Percentiles rank a stretch among this genome's conserved stretches.
Evolutionary conservation across 2,888 invertebrate species (phyloP).

Genomic region (Galerucella nymphaeae): DNA sequence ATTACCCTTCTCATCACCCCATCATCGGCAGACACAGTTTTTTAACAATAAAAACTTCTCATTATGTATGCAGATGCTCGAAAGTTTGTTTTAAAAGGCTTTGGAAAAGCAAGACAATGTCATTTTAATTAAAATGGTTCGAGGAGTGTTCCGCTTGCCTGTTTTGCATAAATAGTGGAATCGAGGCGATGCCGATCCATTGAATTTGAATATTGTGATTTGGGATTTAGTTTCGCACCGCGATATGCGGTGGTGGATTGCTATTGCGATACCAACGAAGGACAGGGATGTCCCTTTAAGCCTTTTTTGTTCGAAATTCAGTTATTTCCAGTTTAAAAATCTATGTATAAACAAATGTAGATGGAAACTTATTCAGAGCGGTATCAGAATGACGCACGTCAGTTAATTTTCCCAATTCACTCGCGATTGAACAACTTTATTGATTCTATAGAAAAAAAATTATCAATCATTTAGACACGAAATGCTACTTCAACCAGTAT

Average conservation of each 20-base stretch:
- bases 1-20: constrained; percentile 31
- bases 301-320: background rate
- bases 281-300: background rate
- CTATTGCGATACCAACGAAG: background rate
- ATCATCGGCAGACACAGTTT: constrained; percentile 30
- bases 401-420: too few relatives aligned
- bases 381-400: too few relatives aligned
- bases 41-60: constrained; percentile 37
- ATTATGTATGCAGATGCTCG: constrained; percentile 40
- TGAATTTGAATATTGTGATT: constrained; percentile 42
- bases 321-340: background rate
- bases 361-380: too few relatives aligned
- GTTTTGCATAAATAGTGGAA: constrained; percentile 40
- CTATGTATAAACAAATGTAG: too few relatives aligned
- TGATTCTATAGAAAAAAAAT: too few relatives aligned
- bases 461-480: too few relatives aligned
- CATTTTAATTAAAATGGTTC: constrained; percentile 40
- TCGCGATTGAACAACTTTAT: too few relatives aligned
- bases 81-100: constrained; percentile 39
- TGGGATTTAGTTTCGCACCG: constrained; percentile 21
- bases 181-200: constrained; percentile 37
- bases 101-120: constrained; percentile 36
- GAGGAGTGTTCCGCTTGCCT: constrained; percentile 30
- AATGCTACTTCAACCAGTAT: too few relatives aligned
- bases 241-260: background rate